A percentile compares a stretch with the other conserved stretches of the same genome.
Conservation (phyloP, 2,888 invertebrate species). For the Cerastis leucographa region DNA sequence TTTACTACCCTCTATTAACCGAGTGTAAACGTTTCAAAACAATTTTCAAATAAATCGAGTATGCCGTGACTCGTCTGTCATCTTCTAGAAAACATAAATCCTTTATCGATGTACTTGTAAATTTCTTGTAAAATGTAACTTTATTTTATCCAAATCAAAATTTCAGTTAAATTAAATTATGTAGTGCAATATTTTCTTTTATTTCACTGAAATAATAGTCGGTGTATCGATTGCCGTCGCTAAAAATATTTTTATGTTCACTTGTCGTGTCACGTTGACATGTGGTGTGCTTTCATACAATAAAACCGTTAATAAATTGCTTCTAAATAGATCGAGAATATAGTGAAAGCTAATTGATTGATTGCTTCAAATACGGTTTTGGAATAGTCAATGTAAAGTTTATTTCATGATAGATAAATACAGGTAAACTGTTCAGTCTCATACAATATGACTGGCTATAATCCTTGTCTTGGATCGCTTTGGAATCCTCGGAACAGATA, state of each 20-base stretch:
- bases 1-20: constrained; percentile 58
- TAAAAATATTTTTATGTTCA: constrained; percentile 81
- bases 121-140: constrained; percentile 71
- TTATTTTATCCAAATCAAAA: constrained; percentile 60
- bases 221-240: constrained; percentile 75
- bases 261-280: constrained; percentile 87
- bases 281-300: constrained; percentile 82
- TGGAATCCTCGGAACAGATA: constrained; percentile 21
- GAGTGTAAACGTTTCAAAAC: constrained; percentile 52
- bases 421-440: constrained; percentile 63
- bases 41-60: constrained; percentile 67
- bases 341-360: constrained; percentile 81
- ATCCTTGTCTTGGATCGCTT: constrained; percentile 18
- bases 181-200: constrained; percentile 56
- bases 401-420: constrained; percentile 64
- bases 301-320: constrained; percentile 83
- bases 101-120: constrained; percentile 63
- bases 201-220: constrained; percentile 65
- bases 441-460: constrained; percentile 28
- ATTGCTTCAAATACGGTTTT: constrained; percentile 70
- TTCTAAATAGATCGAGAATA: constrained; percentile 76
- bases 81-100: constrained; percentile 61
- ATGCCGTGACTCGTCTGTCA: constrained; percentile 68
- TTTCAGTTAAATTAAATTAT: constrained; percentile 66
- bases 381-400: constrained; percentile 65